Evolutionary conservation across 2,888 invertebrate genomes (phyloP).

Genomic region (Hipparchia sbordonii): DNA sequence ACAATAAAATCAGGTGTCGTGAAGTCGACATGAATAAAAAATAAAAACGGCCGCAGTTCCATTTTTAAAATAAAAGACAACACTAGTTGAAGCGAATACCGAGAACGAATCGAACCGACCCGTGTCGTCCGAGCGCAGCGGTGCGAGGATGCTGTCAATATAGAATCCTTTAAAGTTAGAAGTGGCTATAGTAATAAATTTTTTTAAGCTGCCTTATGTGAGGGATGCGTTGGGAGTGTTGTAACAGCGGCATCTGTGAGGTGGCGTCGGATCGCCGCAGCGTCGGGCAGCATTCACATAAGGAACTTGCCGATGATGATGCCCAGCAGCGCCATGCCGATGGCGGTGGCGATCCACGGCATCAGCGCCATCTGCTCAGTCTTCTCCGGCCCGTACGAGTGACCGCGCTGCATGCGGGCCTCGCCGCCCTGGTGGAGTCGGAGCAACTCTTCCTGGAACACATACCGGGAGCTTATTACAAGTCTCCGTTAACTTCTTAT

Average conservation of each 20-base stretch:
- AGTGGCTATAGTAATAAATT: constrained; percentile 48
- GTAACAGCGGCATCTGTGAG: constrained; percentile 64
- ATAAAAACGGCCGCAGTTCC: no score
- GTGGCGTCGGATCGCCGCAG: constrained; percentile 54
- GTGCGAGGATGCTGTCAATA: neutral
- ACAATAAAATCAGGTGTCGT: no score
- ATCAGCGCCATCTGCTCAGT: constrained; percentile 81
- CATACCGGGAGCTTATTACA: neutral
- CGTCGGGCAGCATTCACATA: constrained; percentile 85
- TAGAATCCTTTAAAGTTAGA: constrained; percentile 28
- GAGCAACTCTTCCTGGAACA: constrained; percentile 84
- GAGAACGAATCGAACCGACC: no score
- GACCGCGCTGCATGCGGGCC: constrained; percentile 65
- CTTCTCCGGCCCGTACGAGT: constrained; percentile 81
- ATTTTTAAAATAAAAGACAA: no score
- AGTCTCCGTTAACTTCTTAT: no score
- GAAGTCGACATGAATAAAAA: no score
- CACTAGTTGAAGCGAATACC: no score
- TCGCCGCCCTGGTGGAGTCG: constrained; percentile 80
- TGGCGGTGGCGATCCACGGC: constrained; percentile 85
- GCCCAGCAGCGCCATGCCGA: constrained; percentile 88
- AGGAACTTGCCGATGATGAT: constrained; percentile 91
- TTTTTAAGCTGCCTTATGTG: constrained; percentile 59
- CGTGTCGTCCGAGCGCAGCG: neutral
- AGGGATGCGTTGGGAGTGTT: constrained; percentile 63